Evolutionary conservation across 1,140 invertebrate species (phyloP), one percentile per base, ranked within the genome.

Genomic region (Zaprionus vittiger): DNA sequence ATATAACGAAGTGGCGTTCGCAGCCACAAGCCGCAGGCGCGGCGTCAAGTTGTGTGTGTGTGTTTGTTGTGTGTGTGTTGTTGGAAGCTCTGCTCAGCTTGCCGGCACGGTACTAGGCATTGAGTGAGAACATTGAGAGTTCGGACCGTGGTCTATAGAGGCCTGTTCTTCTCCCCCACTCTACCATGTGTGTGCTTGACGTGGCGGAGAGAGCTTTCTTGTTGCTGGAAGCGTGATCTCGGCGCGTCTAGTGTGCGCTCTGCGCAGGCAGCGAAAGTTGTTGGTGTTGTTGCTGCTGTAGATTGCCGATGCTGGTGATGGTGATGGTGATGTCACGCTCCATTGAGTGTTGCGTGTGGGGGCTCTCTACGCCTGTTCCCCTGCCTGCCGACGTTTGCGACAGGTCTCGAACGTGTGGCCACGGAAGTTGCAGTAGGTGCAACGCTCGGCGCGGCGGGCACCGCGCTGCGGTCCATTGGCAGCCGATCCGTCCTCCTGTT

Each of bases 391-490:
- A 2, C 86, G 79, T 54, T 90, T 90, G 44, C 85, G 85, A 26
- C 85, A 90, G 26, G 55, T 54, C 14, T 91, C 86, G 60, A 68
- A 73, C 17, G 86, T 91, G 63, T 90, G 85, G 5, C 85, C 85
- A 24, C 81, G 80, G 77, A 85, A 91, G 31, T 82, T 85, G 73
- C 85, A 90, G 67, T 68, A 86, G 57, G 85, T 91, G 63, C 85
- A 90, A 47, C 85, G 84, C 37, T 64, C 67, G 17, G 49, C 74
- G 20, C 76, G 75, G 4, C 60, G 63, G 24, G 72, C 65, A n/a
- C 84, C 81, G 26, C 78, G 73, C 17, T 52, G 44, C 17, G 79
- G 73, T 24, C 77, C 80, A 3, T 67, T 26, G n/a, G 61, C 41
- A 1, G 22, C 34, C 9, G 70, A 65, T 38, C 77, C 57, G 22